Conservation (phyloP, 1,140 invertebrate species). For the Pseudomyrmex concolor region DNA sequence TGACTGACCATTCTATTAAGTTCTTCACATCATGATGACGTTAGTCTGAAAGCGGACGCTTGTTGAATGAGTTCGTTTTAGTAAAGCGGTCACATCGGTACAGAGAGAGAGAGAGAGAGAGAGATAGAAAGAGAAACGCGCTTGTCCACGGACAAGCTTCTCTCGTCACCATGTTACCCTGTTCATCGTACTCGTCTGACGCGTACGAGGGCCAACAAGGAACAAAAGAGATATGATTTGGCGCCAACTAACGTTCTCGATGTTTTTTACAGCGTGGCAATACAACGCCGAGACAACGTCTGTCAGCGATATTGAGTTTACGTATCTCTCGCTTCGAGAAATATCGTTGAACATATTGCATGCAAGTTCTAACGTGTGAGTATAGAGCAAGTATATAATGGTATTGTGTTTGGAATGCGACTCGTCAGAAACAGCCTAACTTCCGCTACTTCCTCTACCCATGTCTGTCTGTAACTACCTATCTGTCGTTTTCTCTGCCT, state of each 20-base stretch:
- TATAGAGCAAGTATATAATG: conserved; percentile 55
- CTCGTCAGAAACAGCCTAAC: conserved; percentile 62
- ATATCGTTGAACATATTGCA: conserved; percentile 50
- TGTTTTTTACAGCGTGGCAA: conserved; percentile 61
- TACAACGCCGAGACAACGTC: conserved; percentile 53
- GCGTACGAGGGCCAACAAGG: conserved; percentile 50
- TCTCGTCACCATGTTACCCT: conserved; percentile 55
- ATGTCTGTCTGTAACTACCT: neutral
- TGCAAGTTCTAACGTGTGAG: neutral
- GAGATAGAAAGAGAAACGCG: conserved; percentile 21
- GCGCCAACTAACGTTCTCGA: conserved; percentile 24
- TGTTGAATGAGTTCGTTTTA: conserved; percentile 55
- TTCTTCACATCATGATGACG: conserved; percentile 55
- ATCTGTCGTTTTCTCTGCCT: neutral
- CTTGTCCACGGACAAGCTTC: conserved; percentile 39
- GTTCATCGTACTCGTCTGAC: conserved; percentile 48
- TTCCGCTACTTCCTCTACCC: conserved; percentile 43
- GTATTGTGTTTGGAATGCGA: conserved; percentile 55
- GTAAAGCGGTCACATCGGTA: conserved; percentile 52
- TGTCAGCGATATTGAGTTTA: conserved; percentile 68
- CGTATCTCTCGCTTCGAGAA: conserved; percentile 29
- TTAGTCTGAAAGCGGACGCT: conserved; percentile 54
- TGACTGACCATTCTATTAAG: conserved; percentile 52
- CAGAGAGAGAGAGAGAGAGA: conserved; percentile 6
- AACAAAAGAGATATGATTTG: conserved; percentile 55